Conservation (phyloP, 2,113 vertebrate species). For the Microtus ochrogaster region DNA sequence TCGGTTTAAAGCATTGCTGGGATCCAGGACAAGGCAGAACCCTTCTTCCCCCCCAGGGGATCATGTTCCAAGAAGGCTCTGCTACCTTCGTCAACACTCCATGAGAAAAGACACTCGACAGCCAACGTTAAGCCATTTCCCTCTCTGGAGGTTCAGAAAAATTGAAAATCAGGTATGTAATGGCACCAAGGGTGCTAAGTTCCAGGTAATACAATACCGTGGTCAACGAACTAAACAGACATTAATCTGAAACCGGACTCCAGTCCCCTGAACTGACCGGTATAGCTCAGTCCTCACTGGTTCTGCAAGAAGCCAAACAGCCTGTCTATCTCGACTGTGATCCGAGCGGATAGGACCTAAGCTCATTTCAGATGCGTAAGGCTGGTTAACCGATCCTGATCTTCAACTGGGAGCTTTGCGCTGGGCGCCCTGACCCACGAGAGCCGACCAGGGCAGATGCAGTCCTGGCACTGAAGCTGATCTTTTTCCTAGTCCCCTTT, state of each 20-base stretch:
- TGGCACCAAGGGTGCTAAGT: background rate
- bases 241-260: constrained; percentile 79
- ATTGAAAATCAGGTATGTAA: constrained; percentile 53
- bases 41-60: too few species aligned
- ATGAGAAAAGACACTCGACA: background rate
- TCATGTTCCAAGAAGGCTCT: background rate
- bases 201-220: constrained; percentile 62
- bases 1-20: background rate
- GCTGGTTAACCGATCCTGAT: background rate
- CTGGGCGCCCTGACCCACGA: background rate
- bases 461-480: background rate
- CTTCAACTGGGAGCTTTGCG: constrained; percentile 1
- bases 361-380: constrained; percentile 34
- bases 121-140: background rate
- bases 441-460: background rate
- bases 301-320: constrained; percentile 62
- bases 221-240: constrained; percentile 59
- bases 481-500: constrained; percentile 2
- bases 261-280: constrained; percentile 37
- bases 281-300: constrained; percentile 61
- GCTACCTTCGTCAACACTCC: background rate
- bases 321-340: constrained; percentile 51
- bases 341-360: constrained; percentile 30
- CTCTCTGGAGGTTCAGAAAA: constrained; percentile 36
- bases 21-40: background rate